Evolutionary conservation across 2,797 vertebrate genomes (phyloP).

Genomic region (Jordanella pulchra): DNA sequence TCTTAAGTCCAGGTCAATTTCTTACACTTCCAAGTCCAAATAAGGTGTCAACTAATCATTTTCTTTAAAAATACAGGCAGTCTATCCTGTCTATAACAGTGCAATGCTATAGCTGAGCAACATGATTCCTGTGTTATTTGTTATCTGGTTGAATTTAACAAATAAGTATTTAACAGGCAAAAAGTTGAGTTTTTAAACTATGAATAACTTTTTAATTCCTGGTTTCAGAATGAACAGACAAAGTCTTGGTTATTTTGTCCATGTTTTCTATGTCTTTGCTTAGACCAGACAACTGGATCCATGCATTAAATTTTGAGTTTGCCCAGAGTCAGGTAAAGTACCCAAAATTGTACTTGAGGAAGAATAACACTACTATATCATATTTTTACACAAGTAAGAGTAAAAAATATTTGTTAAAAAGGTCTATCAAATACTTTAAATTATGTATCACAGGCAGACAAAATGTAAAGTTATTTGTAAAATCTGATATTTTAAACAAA

Average conservation of each 20-base stretch:
- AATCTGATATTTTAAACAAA: too few species aligned
- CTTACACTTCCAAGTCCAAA: slow-evolving; percentile 1
- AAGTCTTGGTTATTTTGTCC: not conserved
- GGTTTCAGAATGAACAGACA: not conserved
- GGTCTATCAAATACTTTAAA: too few species aligned
- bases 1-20: not conserved
- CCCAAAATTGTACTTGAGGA: too few species aligned
- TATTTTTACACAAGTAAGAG: too few species aligned
- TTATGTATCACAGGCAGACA: too few species aligned
- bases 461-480: too few species aligned
- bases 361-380: too few species aligned
- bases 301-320: not conserved
- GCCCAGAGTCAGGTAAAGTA: too few species aligned
- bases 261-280: not conserved
- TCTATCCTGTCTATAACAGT: too few species aligned
- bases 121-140: not conserved
- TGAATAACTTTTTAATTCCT: not conserved
- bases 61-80: not conserved
- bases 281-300: not conserved
- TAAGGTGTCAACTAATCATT: not conserved
- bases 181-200: not conserved
- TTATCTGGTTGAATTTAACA: not conserved
- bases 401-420: too few species aligned
- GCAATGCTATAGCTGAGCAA: not conserved
- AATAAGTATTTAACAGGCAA: not conserved